phyloP scores from a whole-genome alignment of 1,140 invertebrate genomes.

The Phthorimaea operculella region DNA sequence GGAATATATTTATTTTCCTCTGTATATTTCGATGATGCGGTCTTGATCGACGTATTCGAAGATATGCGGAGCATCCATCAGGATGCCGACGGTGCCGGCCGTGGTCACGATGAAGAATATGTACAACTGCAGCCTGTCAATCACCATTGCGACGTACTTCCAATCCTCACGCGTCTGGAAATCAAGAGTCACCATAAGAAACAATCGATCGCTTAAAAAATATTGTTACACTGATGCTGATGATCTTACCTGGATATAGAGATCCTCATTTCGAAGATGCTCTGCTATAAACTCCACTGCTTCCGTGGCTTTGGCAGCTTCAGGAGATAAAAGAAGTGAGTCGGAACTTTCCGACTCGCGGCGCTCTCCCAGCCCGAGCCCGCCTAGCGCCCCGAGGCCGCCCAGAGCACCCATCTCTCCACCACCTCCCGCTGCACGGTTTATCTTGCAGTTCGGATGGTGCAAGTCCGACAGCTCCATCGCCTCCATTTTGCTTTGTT shows the following conservation, averaged over 20 bases:
- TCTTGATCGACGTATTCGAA: constrained; percentile 99
- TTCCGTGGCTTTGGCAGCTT: constrained; percentile 95
- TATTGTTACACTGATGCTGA: not conserved
- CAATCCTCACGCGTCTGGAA: constrained; percentile 96
- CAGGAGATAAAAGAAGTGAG: constrained; percentile 88
- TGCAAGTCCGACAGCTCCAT: constrained; percentile 95
- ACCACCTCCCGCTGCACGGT: constrained; percentile 82
- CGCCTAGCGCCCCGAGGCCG: constrained; percentile 64
- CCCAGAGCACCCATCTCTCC: constrained; percentile 73
- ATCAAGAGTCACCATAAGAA: not conserved
- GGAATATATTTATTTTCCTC: constrained; percentile 80
- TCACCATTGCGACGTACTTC: constrained; percentile 99
- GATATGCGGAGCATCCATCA: constrained; percentile 99
- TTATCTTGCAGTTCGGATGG: constrained; percentile 96
- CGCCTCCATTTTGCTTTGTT: constrained; percentile 87
- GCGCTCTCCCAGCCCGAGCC: constrained; percentile 71
- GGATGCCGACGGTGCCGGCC: constrained; percentile 93
- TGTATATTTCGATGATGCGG: constrained; percentile 93
- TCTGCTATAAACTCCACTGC: constrained; percentile 98
- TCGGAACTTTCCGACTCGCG: constrained; percentile 92
- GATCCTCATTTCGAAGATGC: constrained; percentile 95
- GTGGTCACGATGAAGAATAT: constrained; percentile 98
- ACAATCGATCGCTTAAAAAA: not conserved
- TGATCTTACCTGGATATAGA: constrained; percentile 90
- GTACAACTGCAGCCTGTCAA: constrained; percentile 96